A percentile compares a stretch with the other conserved stretches of the same genome.
These are phyloP conservation scores for Orthosia cruda DNA, from an alignment of 2,888 invertebrate genomes.

Conservation along the genomic window DNA sequence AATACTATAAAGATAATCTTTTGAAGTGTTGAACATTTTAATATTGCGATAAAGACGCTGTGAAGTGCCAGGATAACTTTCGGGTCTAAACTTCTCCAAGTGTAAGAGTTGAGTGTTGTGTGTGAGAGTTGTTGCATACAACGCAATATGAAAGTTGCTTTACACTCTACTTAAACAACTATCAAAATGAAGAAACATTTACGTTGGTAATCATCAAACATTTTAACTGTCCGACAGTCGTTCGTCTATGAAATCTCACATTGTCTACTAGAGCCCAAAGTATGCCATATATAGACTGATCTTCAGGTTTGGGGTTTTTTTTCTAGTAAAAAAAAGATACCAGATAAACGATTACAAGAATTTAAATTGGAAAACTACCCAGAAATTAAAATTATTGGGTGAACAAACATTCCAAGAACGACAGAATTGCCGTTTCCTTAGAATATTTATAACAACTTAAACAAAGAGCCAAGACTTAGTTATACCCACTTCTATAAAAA, in stretches of 20 bases:
- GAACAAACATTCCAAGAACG: background rate
- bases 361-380: too few relatives aligned
- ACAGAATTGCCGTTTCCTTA: background rate
- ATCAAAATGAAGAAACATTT: too few relatives aligned
- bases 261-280: too few relatives aligned
- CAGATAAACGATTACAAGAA: background rate
- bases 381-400: background rate
- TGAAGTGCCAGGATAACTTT: background rate
- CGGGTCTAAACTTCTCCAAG: background rate
- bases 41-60: slow-evolving; percentile 5
- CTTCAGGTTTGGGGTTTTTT: too few relatives aligned
- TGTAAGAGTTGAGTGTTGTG: too few relatives aligned
- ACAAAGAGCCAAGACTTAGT: background rate
- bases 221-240: too few relatives aligned
- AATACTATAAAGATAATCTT: slow-evolving; percentile 21
- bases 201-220: too few relatives aligned
- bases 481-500: slow-evolving; percentile 25
- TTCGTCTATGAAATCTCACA: too few relatives aligned
- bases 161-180: background rate
- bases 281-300: too few relatives aligned
- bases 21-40: slow-evolving; percentile 18
- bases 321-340: background rate
- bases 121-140: too few relatives aligned
- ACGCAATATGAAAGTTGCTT: background rate
- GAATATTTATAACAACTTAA: slow-evolving; percentile 9